Conservation (phyloP, 2,797 vertebrate species). For the Helicolenus hilgendorfi region DNA sequence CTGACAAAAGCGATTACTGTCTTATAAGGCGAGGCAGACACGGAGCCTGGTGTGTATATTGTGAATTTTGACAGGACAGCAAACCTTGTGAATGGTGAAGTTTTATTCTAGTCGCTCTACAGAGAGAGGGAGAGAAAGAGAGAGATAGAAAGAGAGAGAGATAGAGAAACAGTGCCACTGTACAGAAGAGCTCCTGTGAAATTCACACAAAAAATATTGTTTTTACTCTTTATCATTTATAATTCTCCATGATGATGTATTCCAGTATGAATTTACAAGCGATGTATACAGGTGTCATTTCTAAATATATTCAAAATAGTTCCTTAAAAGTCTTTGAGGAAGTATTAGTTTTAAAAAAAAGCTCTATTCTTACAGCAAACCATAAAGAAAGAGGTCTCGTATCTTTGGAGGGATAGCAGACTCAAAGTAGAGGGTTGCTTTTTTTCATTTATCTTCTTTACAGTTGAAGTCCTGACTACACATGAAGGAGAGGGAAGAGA, state of each 20-base stretch:
- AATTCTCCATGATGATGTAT: conserved; percentile 90
- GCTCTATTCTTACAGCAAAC: conserved; percentile 91
- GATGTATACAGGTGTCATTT: conserved; percentile 91
- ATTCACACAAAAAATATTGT: conserved; percentile 92
- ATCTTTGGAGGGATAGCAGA: conserved; percentile 92
- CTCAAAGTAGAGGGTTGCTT: conserved; percentile 83
- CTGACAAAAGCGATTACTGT: conserved; percentile 7
- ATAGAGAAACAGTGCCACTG: conserved; percentile 88
- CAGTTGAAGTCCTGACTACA: conserved; percentile 86
- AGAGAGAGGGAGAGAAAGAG: conserved; percentile 72
- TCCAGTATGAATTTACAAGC: conserved; percentile 92
- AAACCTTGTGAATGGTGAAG: conserved; percentile 89
- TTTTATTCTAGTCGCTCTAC: conserved; percentile 90
- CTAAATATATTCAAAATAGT: conserved; percentile 93
- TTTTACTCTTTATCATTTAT: conserved; percentile 90
- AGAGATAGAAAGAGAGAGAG: conserved; percentile 70
- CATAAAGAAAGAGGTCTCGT: conserved; percentile 86
- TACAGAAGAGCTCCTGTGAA: conserved; percentile 91
- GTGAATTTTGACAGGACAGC: conserved; percentile 83
- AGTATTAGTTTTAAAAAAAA: conserved; percentile 84
- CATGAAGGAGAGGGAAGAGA: conserved; percentile 81
- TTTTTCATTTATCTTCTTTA: conserved; percentile 82
- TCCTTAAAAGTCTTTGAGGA: conserved; percentile 90
- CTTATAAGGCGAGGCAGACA: conserved; percentile 15
- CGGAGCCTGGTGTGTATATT: conserved; percentile 15